phyloP scores from a whole-genome alignment of 2,797 vertebrate species.

The Silurus lanzhouensis region DNA sequence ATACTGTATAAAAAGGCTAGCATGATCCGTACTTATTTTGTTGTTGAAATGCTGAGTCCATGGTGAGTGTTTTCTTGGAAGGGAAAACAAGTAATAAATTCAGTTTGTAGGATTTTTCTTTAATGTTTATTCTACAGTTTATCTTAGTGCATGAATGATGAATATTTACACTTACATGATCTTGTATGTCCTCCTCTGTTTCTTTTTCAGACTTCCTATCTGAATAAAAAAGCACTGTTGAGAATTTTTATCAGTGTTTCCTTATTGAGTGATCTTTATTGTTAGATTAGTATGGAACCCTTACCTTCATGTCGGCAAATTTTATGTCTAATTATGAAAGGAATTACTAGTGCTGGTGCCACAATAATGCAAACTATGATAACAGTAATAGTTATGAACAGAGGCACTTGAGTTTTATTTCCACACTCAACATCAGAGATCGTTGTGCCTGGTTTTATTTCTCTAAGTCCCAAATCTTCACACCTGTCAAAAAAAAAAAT shows the following conservation, averaged over 20 bases:
- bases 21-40: not conserved
- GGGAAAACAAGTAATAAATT: not conserved
- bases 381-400: not conserved
- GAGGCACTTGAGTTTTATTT: not conserved
- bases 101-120: not conserved
- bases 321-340: not conserved
- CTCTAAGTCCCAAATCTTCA: constrained; percentile 32
- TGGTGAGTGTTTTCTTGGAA: not conserved
- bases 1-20: not conserved
- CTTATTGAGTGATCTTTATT: not conserved
- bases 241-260: not conserved
- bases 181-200: fast-evolving
- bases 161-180: not conserved
- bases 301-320: not conserved
- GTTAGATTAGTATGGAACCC: not conserved
- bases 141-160: not conserved
- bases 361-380: not conserved
- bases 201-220: not conserved
- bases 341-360: fast-evolving
- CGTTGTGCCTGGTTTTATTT: constrained; percentile 49
- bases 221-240: not conserved
- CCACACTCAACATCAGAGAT: constrained; percentile 55
- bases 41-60: not conserved
- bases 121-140: not conserved
- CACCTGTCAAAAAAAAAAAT: constrained; percentile 53